Evolutionary conservation across 2,113 vertebrate genomes (phyloP).

Genomic region (Solea solea): DNA sequence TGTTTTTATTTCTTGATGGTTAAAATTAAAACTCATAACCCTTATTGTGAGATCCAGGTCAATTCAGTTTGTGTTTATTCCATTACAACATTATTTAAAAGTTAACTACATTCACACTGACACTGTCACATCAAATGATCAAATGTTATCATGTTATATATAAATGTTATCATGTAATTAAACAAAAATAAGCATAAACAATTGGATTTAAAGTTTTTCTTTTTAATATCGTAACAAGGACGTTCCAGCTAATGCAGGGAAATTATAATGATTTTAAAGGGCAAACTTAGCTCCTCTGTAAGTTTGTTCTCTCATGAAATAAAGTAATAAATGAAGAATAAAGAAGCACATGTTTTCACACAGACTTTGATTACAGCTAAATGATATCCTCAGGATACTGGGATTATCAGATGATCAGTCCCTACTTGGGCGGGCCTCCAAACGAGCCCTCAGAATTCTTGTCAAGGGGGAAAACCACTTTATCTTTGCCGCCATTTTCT

Average conservation of each 20-base stretch:
- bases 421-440: slow-evolving; percentile 74
- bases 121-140: slow-evolving; percentile 7
- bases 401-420: slow-evolving; percentile 31
- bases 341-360: slow-evolving; percentile 16
- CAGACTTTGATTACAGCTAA: slow-evolving; percentile 42
- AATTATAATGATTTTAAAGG: slow-evolving; percentile 5
- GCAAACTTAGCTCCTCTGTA: slow-evolving; percentile 7
- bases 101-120: slow-evolving; percentile 20
- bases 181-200: neutral
- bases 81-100: slow-evolving; percentile 31
- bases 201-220: neutral
- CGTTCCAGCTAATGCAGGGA: slow-evolving; percentile 5
- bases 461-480: slow-evolving; percentile 63
- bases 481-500: slow-evolving; percentile 58
- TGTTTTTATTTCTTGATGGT: no score
- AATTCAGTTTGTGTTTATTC: slow-evolving; percentile 40
- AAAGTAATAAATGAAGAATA: slow-evolving; percentile 17
- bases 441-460: slow-evolving; percentile 55
- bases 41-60: no score
- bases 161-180: neutral
- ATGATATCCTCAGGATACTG: slow-evolving; percentile 14
- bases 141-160: neutral
- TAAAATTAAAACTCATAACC: no score
- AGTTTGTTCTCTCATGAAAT: slow-evolving; percentile 22
- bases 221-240: neutral